Conservation (phyloP, 2,113 vertebrate species). For the Columba livia region DNA sequence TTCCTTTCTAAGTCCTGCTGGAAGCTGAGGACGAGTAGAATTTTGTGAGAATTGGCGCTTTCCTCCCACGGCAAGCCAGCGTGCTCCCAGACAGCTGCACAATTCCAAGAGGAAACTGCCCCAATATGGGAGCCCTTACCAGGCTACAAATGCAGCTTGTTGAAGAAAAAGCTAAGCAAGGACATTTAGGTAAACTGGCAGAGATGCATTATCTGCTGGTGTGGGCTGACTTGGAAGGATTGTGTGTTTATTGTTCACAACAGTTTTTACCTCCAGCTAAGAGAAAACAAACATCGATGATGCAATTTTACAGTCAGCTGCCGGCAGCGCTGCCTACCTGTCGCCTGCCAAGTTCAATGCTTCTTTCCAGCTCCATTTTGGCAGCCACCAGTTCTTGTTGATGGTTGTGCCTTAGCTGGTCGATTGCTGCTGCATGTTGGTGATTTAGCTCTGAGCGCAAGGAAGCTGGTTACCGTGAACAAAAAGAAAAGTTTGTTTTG, state of each 20-base stretch:
- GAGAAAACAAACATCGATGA: background rate
- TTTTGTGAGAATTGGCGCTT: background rate
- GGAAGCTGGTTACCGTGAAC: constrained; percentile 78
- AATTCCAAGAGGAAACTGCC: background rate
- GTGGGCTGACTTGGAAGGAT: background rate
- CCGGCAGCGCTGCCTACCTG: constrained; percentile 76
- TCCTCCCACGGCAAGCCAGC: background rate
- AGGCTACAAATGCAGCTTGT: background rate
- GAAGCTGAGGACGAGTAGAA: background rate
- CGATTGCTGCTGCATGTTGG: constrained; percentile 92
- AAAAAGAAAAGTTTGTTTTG: constrained; percentile 3
- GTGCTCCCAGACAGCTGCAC: background rate
- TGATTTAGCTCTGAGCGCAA: constrained; percentile 96
- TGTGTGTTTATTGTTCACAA: background rate
- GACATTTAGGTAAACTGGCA: background rate
- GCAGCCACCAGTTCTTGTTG: constrained; percentile 88
- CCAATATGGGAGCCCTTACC: background rate
- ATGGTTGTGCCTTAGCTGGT: constrained; percentile 90
- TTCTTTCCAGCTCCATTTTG: constrained; percentile 89
- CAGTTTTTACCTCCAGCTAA: background rate
- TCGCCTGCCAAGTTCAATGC: constrained; percentile 85
- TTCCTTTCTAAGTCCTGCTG: background rate
- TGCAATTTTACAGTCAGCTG: background rate
- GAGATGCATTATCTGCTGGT: background rate
- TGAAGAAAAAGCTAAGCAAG: background rate